Evolutionary conservation across 2,888 invertebrate species (phyloP), one percentile per base, ranked within the genome.

Genomic region (Microplitis manilae): DNA sequence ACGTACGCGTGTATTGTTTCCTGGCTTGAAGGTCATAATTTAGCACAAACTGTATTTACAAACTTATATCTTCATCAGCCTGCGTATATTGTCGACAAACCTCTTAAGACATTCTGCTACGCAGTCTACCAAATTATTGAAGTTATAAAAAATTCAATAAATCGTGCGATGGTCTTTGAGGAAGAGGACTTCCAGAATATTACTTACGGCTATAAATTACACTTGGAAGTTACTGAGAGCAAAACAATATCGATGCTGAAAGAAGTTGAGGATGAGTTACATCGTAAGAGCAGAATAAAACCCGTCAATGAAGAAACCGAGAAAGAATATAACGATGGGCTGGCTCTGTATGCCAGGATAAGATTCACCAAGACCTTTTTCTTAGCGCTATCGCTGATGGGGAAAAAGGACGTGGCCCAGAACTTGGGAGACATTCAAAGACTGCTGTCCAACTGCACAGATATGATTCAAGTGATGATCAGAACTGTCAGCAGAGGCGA

Each of bases 141-240:
- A 87, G 93, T 96, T 73, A 96, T 98, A 72, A 94, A 96, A 86
- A 96, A 97, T 85, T 96, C 96, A 86, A 94, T 97, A 77, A 94
- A 94, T 87, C 96, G 96, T 85, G 96, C 96, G 38, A 93, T 94
- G 88, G 97, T 97, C 13, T 97, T 95, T 90, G 97, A 97, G 91
- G 97, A 98, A 90, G 99, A 99, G 91, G 98, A 99, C 88, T 98
- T 98, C 88, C 97, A 98, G 90, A 94, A 97, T 38, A 95, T 97
- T 90, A 94, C 95, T 68, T 98, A 98, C 87, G 97, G 97, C 65
- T 97, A 97, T 89, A 93, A 95, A 87, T 91, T 97, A 83, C 95
- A 94, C 68, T 94, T 94, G 59, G 96, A 97, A 87, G 93, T 97
- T 73, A 94, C 95, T 2, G 96, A 97, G 84, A 93, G 94, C 77